Base-by-base conservation (phyloP, 2,888 invertebrate species). In the Desoria tigrina region DNA sequence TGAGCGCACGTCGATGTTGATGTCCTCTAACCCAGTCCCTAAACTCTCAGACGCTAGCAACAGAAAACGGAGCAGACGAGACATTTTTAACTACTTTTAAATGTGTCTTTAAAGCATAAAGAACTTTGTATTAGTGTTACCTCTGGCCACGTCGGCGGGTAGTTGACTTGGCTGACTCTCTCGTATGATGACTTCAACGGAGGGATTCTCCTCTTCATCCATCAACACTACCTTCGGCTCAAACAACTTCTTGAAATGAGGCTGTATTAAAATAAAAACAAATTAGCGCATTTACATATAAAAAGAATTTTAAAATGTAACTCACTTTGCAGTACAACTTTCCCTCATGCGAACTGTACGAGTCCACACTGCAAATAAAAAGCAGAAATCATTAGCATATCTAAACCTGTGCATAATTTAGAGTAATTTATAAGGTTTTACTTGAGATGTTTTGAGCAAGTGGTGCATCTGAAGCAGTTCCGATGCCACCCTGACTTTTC, bases 401-500 rank as follows among this genome's bases (percentile, higher is more conserved):
- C n/a, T n/a, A n/a, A n/a, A n/a, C n/a, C n/a, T n/a, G n/a, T n/a
- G n/a, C n/a, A n/a, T n/a, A n/a, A n/a, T n/a, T n/a, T n/a, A n/a
- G n/a, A n/a, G n/a, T n/a, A n/a, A n/a, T n/a, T n/a, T n/a, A n/a
- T 14, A 49, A 54, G 9, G 42, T 26, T n/a, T 84, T 80, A 94
- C 94, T 89, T 92, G 70, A 98, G 86, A 79, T 90, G 92, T 80
- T 94, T 94, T 79, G 88, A 88, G 83, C 98, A 98, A 81, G 94
- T 93, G 64, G 86, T 85, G 80, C 96, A 97, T 77, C 93, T 85
- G 85, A 97, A 94, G 83, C 97, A 97, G 81, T 90, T 90, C 82
- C 91, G 94, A 82, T 97, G 97, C 89, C 92, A 97, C 74, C 90
- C 86, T 59, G 87, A 84, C 78, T 89, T 88, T 82, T 94, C 96